These are phyloP conservation scores for Boleophthalmus pectinirostris DNA, from an alignment of 2,113 vertebrate genomes.

Conservation along the genomic window DNA sequence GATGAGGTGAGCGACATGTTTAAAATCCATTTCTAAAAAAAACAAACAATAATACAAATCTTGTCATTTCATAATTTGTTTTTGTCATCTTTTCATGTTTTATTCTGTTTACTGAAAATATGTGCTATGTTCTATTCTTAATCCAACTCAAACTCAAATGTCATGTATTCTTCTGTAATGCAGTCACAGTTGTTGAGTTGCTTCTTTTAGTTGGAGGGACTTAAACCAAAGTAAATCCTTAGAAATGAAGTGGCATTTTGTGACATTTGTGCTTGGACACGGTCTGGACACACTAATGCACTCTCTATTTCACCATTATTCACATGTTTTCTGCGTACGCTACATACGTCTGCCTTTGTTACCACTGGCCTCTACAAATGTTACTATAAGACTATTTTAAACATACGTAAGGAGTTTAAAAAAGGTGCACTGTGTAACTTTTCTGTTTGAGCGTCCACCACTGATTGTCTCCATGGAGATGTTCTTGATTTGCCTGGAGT, in stretches of 20 bases:
- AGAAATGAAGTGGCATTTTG: constrained; percentile 8
- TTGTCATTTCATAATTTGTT: not conserved
- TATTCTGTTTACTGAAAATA: not conserved
- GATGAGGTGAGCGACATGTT: constrained; percentile 83
- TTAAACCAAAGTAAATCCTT: not conserved
- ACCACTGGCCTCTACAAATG: not conserved
- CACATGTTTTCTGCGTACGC: not conserved
- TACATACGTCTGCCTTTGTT: not conserved
- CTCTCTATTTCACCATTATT: not conserved
- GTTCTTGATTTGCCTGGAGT: not conserved
- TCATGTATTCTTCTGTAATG: not conserved
- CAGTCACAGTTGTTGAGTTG: too few species aligned
- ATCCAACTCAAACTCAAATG: not conserved
- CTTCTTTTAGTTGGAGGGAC: not conserved
- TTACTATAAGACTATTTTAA: not conserved
- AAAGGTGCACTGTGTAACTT: too few species aligned
- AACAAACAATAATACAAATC: too few species aligned
- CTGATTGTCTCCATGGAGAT: not conserved
- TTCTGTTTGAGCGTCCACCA: not conserved
- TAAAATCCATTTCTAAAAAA: not conserved
- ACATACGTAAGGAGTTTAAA: too few species aligned
- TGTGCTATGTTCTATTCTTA: not conserved
- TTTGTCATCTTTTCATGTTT: not conserved
- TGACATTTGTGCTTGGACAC: constrained; percentile 6
- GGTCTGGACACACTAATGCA: not conserved